phyloP scores from a whole-genome alignment of 2,888 invertebrate genomes.

The Hirtodrosophila alboralis region DNA sequence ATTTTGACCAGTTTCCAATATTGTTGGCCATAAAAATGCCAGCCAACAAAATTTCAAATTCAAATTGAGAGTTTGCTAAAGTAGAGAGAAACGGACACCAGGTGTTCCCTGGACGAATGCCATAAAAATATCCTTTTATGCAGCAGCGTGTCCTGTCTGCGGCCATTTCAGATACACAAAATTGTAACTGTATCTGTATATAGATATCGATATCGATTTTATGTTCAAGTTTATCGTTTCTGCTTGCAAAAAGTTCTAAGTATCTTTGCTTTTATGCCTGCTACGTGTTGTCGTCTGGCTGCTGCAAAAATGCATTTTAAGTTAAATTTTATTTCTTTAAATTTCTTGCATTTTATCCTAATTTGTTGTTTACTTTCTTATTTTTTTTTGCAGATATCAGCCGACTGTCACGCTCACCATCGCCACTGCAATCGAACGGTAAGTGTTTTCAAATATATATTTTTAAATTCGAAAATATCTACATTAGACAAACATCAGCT shows the following conservation, averaged over 20 bases:
- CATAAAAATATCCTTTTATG: conserved; percentile 79
- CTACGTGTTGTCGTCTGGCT: conserved; percentile 31
- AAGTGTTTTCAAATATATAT: conserved; percentile 80
- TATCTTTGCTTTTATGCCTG: conserved; percentile 37
- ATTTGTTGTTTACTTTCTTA: not conserved
- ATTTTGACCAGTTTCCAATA: conserved; percentile 26
- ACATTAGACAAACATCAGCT: conserved; percentile 62
- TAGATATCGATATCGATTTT: conserved; percentile 62
- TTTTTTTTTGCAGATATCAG: conserved; percentile 84
- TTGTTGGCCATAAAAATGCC: conserved; percentile 44
- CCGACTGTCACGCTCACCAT: conserved; percentile 90
- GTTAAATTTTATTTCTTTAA: not conserved
- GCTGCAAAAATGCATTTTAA: conserved; percentile 7
- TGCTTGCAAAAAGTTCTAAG: conserved; percentile 1
- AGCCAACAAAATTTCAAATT: conserved; percentile 51
- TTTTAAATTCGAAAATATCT: conserved; percentile 6
- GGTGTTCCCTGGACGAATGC: conserved; percentile 37
- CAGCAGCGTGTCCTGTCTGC: conserved; percentile 60
- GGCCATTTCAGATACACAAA: conserved; percentile 62
- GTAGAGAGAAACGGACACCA: conserved; percentile 23
- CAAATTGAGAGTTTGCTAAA: conserved; percentile 53
- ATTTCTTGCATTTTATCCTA: not conserved
- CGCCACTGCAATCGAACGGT: conserved; percentile 91
- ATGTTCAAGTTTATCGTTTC: conserved; percentile 12
- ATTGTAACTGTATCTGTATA: too few relatives aligned